These are phyloP conservation scores for Hybognathus amarus DNA, from an alignment of 2,797 vertebrate species.

Conservation along the genomic window DNA sequence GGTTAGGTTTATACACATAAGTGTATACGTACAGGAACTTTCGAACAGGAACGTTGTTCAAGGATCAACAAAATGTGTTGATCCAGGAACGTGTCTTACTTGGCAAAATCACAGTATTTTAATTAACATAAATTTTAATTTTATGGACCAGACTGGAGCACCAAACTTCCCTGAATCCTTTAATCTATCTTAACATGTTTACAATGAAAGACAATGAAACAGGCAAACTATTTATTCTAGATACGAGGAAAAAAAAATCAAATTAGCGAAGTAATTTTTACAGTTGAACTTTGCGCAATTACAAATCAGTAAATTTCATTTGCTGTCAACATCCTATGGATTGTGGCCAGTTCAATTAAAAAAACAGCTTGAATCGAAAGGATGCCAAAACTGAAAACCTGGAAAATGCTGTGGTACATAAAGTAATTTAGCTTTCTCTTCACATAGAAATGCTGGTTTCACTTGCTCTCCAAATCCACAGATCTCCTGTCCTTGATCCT, in stretches of 20 bases:
- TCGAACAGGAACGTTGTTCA: background rate
- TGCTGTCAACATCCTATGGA: background rate
- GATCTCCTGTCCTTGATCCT: conserved; percentile 17
- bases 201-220: background rate
- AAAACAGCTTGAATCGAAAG: background rate
- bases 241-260: background rate
- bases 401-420: conserved; percentile 8
- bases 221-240: background rate
- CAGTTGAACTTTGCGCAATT: background rate
- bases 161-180: background rate
- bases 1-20: too few species aligned
- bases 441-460: background rate
- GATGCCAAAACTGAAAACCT: background rate
- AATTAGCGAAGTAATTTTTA: background rate
- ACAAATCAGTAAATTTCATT: background rate
- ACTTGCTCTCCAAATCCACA: conserved; percentile 20
- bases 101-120: too few species aligned
- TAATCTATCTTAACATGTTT: background rate
- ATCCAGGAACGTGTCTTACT: too few species aligned
- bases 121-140: background rate
- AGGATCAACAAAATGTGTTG: background rate
- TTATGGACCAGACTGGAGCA: background rate
- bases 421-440: background rate
- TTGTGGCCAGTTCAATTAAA: background rate
- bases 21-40: too few species aligned